Base-by-base conservation (phyloP, 2,797 vertebrate genomes). In the Microctenopoma steveboyesi region DNA sequence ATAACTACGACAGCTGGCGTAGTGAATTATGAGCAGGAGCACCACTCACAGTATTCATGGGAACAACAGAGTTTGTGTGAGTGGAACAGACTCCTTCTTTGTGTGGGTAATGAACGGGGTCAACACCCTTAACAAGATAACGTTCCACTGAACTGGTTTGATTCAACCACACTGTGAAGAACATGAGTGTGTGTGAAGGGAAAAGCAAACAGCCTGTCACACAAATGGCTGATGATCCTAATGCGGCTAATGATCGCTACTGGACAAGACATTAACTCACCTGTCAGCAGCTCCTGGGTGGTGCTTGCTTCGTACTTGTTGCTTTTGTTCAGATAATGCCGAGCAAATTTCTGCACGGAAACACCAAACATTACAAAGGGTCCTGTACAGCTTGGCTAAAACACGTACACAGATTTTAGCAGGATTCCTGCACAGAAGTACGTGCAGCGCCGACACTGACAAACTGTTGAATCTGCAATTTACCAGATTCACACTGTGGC, bases 261-360 rank as follows among this genome's bases (percentile, higher is more conserved):
- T 22, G 22, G 22, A 3, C 12, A 16, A 11, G 3, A 9, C 35
- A 39, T 15, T 14, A 4, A 56, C 85, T 63, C 30, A 95, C 95
- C 93, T 76, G 84, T 83, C 40, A 96, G 88, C 64, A 96, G 92
- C 57, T 91, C 89, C 0, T 89, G 73, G n/a, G 92, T 93, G 30
- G 90, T 87, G 50, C 84, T 92, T 0, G 84, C 64, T 46, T 96
- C 95, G 0, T 93, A 93, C 22, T 25, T 89, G 72, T 37, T 65
- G 48, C 78, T 88, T 70, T 74, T 90, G 52, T 88, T 70, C 70
- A 97, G 84, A 69, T 95, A 89, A 81, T 87, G 89, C 18, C 65
- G 88, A 8, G 95, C 95, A 86, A 96, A 97, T 9, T 90, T 88
- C 95, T 97, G 85, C 15, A 47, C 27, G 53, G 37, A 61, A 66